Base-by-base conservation (phyloP, 2,113 vertebrate genomes). In the Bostrychus sinensis region DNA sequence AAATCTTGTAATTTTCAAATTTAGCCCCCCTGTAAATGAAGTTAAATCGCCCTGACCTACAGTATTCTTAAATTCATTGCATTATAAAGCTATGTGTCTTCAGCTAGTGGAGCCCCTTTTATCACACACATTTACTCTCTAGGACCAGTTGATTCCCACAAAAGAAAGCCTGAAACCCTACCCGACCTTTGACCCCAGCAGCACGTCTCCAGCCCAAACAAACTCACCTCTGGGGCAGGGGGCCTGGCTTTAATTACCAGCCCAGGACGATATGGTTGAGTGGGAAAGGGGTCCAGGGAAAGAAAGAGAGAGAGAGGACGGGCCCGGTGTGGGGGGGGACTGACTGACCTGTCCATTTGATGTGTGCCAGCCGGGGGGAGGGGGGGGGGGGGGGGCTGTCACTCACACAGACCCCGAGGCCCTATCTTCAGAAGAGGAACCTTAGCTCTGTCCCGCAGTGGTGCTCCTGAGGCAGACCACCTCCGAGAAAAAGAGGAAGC, bases 341-440 rank as follows among this genome's bases (percentile, higher is more conserved):
- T 36, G 64, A 77, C 37, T 25, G 74, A 78, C 63, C 76, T 74
- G 72, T 78, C 77, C 76, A 65, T 88, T 86, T 89, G 88, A 92
- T 82, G 85, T 87, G 56, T 85, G 59, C 71, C 72, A 76, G 82
- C 68, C 68, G 36, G 72, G 45, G 69, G 19, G 70, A n/a, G n/a
- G n/a, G n/a, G n/a, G n/a, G n/a, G n/a, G n/a, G n/a, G 70, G 66
- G 19, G 70, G 70, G 66, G 78, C 77, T 78, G 72, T 86, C 82
- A 88, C 68, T 88, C 77, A 56, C 69, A 17, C 37, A 13, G 25
- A 79, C 69, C 65, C 2, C 28, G 76, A 46, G 68, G 75, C 77
- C 58, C 66, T 78, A 5, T 83, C 88, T 89, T 91, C 90, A 91
- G n/a, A 92, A 91, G 88, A 58, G 64, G 68, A 71, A 83, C 72